A percentile compares a stretch with the other conserved stretches of the same genome.
phyloP scores from a whole-genome alignment of 2,888 invertebrate genomes.

The Gnatocerus cornutus region DNA sequence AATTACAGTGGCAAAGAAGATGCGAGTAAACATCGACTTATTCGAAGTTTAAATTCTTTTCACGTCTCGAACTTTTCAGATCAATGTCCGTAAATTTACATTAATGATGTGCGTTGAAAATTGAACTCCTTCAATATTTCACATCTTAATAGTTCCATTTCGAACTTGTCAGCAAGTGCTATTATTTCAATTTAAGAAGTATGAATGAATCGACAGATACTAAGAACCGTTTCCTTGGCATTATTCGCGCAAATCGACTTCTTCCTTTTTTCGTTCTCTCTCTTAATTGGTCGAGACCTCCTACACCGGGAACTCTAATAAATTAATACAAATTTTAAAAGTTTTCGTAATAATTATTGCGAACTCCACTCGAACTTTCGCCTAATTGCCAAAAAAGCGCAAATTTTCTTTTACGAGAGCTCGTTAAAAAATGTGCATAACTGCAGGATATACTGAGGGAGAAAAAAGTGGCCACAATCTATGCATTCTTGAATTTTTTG shows the following conservation, averaged over 20 bases:
- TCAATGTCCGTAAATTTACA: constrained; percentile 62
- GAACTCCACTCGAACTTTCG: constrained; percentile 35
- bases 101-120: constrained; percentile 62
- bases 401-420: constrained; percentile 23
- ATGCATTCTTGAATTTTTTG: too few species aligned
- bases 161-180: constrained; percentile 61
- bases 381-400: constrained; percentile 29
- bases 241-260: constrained; percentile 46
- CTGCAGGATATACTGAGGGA: constrained; percentile 14
- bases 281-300: constrained; percentile 21
- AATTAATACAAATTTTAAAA: constrained; percentile 44
- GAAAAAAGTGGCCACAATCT: too few species aligned
- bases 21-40: constrained; percentile 49
- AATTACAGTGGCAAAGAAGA: constrained; percentile 30
- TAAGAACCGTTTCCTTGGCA: constrained; percentile 51
- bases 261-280: constrained; percentile 23
- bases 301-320: constrained; percentile 33
- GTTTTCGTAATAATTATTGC: constrained; percentile 38
- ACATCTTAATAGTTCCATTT: constrained; percentile 60
- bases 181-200: constrained; percentile 59
- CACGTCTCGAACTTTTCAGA: constrained; percentile 59
- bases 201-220: constrained; percentile 56
- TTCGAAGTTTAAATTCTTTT: constrained; percentile 59
- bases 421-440: constrained; percentile 36
- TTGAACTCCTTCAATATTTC: constrained; percentile 61